phyloP scores from a whole-genome alignment of 2,113 vertebrate species.

The Trematomus loennbergii region DNA sequence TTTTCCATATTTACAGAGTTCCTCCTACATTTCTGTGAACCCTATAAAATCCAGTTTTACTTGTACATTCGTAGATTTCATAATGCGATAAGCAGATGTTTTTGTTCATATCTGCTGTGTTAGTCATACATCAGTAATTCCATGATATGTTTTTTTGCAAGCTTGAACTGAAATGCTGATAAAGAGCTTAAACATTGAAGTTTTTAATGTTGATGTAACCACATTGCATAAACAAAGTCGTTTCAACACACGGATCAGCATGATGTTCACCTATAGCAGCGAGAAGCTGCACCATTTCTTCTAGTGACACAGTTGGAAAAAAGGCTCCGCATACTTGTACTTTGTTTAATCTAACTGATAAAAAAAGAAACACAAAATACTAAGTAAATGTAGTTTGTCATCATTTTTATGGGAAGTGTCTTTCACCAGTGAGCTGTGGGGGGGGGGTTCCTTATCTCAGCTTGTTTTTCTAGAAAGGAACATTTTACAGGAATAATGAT shows the following conservation, averaged over 20 bases:
- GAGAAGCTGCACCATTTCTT: neutral
- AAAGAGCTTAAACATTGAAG: neutral
- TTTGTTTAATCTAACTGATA: conserved; percentile 28
- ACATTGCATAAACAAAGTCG: neutral
- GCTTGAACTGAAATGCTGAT: neutral
- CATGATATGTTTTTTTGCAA: neutral
- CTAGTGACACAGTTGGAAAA: conserved; percentile 13
- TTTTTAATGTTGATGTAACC: conserved; percentile 1
- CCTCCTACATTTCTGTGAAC: conserved; percentile 1
- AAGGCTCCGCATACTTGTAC: neutral
- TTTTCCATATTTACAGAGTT: conserved; percentile 12
- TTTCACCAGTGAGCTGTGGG: conserved; percentile 13
- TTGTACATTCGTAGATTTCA: neutral
- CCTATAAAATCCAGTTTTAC: neutral
- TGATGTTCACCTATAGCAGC: neutral
- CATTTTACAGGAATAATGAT: conserved; percentile 23
- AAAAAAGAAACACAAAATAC: conserved; percentile 25
- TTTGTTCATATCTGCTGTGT: neutral
- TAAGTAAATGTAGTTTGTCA: conserved; percentile 8
- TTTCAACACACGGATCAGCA: neutral
- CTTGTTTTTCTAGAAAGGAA: conserved; percentile 13
- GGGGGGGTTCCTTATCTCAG: conserved; percentile 38
- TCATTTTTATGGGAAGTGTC: conserved; percentile 42
- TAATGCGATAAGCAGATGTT: neutral
- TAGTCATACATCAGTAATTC: neutral